phyloP scores from a whole-genome alignment of 2,113 vertebrate genomes.

The Melierax canorus region DNA sequence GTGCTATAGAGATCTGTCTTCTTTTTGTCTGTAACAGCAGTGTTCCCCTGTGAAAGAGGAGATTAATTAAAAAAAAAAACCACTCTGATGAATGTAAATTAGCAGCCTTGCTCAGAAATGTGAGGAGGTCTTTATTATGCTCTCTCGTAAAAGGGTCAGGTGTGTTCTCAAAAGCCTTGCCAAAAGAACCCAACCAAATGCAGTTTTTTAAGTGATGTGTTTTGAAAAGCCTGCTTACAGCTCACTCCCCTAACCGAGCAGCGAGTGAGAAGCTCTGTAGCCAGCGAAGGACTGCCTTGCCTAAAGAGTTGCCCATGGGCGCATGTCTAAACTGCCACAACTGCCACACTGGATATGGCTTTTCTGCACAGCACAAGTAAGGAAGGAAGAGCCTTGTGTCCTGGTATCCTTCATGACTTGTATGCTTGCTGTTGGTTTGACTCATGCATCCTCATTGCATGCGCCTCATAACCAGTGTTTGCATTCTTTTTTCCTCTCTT shows the following conservation, averaged over 20 bases:
- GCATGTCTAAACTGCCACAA: slow-evolving; percentile 64
- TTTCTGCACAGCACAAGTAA: slow-evolving; percentile 74
- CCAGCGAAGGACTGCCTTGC: slow-evolving; percentile 66
- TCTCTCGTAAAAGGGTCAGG: slow-evolving; percentile 47
- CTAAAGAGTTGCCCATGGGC: slow-evolving; percentile 60
- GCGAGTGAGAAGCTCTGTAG: slow-evolving; percentile 56
- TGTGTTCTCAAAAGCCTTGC: slow-evolving; percentile 52
- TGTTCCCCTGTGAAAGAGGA: slow-evolving; percentile 50
- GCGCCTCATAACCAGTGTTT: slow-evolving; percentile 92
- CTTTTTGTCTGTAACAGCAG: slow-evolving; percentile 37
- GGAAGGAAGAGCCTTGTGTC: slow-evolving; percentile 76
- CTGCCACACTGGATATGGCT: slow-evolving; percentile 70
- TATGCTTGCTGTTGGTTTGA: slow-evolving; percentile 85
- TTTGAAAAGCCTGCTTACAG: slow-evolving; percentile 65
- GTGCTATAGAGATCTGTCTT: slow-evolving; percentile 33
- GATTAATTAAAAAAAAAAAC: slow-evolving; percentile 35
- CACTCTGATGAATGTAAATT: slow-evolving; percentile 40
- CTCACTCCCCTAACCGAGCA: slow-evolving; percentile 58
- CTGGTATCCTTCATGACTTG: slow-evolving; percentile 75
- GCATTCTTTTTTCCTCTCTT: slow-evolving; percentile 82
- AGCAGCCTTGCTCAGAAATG: slow-evolving; percentile 46
- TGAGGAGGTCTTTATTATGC: slow-evolving; percentile 15
- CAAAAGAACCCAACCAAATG: slow-evolving; percentile 54
- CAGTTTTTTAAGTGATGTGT: slow-evolving; percentile 63
- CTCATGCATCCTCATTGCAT: slow-evolving; percentile 92